Conservation (phyloP, 2,797 vertebrate species). For the Gambusia yucatana region DNA sequence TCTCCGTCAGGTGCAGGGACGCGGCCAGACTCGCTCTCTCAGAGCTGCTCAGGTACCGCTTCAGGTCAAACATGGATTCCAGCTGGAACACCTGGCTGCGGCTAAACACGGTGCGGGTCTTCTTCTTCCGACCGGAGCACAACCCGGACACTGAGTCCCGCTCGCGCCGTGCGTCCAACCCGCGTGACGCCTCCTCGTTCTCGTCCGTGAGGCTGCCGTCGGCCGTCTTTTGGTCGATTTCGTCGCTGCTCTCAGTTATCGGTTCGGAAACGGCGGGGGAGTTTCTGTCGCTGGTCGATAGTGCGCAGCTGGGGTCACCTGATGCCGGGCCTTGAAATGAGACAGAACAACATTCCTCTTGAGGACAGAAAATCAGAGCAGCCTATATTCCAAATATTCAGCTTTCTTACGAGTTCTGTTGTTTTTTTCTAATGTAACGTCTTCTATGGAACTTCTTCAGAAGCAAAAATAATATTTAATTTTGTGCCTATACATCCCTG, state of each 20-base stretch:
- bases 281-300: constrained; percentile 84
- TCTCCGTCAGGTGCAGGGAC: constrained; percentile 87
- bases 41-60: constrained; percentile 87
- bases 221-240: constrained; percentile 64
- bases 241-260: constrained; percentile 62
- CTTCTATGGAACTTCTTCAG: neutral
- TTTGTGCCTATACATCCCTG: neutral
- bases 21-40: constrained; percentile 83
- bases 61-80: constrained; percentile 93
- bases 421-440: neutral
- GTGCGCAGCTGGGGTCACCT: constrained; percentile 62
- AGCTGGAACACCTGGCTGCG: constrained; percentile 93
- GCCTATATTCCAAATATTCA: neutral
- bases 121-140: constrained; percentile 84
- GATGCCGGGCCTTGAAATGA: constrained; percentile 66
- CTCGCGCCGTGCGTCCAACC: constrained; percentile 53
- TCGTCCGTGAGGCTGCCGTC: constrained; percentile 64
- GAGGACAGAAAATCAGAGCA: neutral
- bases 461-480: neutral
- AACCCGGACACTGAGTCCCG: constrained; percentile 54
- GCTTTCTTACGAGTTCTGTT: neutral
- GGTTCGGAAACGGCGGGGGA: constrained; percentile 86
- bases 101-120: constrained; percentile 90
- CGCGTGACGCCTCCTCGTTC: constrained; percentile 62
- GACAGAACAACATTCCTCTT: neutral